A percentile compares a stretch with the other conserved stretches of the same genome.
phyloP scores from a whole-genome alignment of 2,113 vertebrate species.

The Sisor rabdophorus region DNA sequence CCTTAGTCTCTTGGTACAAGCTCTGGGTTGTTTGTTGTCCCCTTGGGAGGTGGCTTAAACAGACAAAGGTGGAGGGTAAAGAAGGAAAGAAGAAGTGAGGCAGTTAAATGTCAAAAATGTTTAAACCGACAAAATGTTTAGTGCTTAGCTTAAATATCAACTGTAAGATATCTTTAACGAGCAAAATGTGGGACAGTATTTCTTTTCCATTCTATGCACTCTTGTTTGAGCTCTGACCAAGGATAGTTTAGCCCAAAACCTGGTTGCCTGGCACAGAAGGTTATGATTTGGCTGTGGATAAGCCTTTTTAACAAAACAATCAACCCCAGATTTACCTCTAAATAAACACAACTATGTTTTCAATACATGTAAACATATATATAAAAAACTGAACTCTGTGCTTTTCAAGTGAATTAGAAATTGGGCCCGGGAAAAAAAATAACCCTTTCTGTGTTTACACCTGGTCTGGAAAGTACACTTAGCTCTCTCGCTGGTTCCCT shows the following conservation, averaged over 20 bases:
- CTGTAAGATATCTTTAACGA: background rate
- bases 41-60: conserved; percentile 18
- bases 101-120: too few relatives aligned
- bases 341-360: background rate
- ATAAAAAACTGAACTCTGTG: background rate
- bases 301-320: background rate
- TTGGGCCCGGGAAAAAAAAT: background rate
- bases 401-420: background rate
- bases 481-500: background rate
- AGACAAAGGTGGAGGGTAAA: conserved; percentile 14
- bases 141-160: background rate
- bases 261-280: background rate
- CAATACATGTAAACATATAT: background rate
- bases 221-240: background rate
- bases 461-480: background rate
- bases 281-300: background rate
- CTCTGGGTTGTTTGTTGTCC: conserved; percentile 23
- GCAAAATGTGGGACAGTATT: background rate
- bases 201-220: too few relatives aligned
- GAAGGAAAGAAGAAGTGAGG: too few relatives aligned
- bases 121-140: background rate
- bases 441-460: background rate
- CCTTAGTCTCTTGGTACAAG: conserved; percentile 31
- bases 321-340: background rate
- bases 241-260: background rate